A percentile compares a stretch with the other conserved stretches of the same genome.
phyloP scores from a whole-genome alignment of 2,113 vertebrate species.

The Hyla sarda region DNA sequence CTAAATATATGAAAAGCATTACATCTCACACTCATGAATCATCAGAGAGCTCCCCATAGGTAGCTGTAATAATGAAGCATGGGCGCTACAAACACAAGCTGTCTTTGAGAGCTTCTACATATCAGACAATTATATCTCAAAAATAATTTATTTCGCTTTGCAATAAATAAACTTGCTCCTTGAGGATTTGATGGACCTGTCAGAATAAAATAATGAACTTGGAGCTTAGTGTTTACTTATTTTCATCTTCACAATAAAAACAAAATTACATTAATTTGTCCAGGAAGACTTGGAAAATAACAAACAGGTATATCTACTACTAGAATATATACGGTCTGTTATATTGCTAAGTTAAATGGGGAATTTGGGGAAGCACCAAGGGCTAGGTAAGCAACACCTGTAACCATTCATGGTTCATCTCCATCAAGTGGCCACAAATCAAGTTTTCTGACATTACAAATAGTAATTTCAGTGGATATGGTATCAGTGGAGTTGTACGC shows the following conservation, averaged over 20 bases:
- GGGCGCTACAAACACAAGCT: not conserved
- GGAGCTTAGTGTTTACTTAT: not conserved
- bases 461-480: too few species aligned
- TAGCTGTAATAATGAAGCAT: not conserved
- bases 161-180: not conserved
- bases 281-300: not conserved
- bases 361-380: too few species aligned
- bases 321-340: not conserved
- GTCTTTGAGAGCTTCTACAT: not conserved
- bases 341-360: too few species aligned
- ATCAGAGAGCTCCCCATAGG: not conserved
- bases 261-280: not conserved
- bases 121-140: not conserved
- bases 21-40: not conserved
- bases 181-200: not conserved
- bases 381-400: too few species aligned
- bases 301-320: not conserved
- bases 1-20: not conserved
- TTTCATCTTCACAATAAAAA: not conserved
- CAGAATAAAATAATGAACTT: not conserved
- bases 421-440: too few species aligned
- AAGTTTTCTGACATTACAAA: too few species aligned
- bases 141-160: not conserved
- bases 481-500: too few species aligned
- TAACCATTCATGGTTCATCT: too few species aligned